A percentile compares a stretch with the other conserved stretches of the same genome.
These are phyloP conservation scores for Heliconius charithonia DNA, from an alignment of 2,888 invertebrate species.

Conservation along the genomic window DNA sequence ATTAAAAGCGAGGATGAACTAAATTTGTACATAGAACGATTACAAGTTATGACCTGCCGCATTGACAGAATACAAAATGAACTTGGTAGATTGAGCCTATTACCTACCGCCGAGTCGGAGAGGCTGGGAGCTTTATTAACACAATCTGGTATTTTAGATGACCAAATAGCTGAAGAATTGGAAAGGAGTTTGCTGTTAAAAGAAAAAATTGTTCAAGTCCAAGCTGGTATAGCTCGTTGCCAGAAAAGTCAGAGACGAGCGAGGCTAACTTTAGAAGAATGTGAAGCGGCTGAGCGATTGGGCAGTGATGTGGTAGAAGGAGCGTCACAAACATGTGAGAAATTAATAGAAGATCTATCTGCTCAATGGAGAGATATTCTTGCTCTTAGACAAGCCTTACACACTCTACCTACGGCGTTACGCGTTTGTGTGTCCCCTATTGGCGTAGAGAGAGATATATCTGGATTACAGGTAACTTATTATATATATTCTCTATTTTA, in stretches of 20 bases:
- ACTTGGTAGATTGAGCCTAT: slow-evolving; percentile 88
- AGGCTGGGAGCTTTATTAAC: slow-evolving; percentile 88
- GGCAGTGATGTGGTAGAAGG: slow-evolving; percentile 91
- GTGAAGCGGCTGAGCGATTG: slow-evolving; percentile 88
- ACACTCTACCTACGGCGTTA: slow-evolving; percentile 89
- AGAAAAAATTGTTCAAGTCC: slow-evolving; percentile 88
- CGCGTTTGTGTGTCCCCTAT: slow-evolving; percentile 91
- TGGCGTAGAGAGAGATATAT: slow-evolving; percentile 90
- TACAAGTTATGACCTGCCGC: slow-evolving; percentile 89
- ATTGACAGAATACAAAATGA: slow-evolving; percentile 92
- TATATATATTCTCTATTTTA: neutral
- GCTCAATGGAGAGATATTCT: slow-evolving; percentile 91
- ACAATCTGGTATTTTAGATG: slow-evolving; percentile 88
- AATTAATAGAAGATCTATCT: slow-evolving; percentile 87
- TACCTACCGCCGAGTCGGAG: slow-evolving; percentile 90
- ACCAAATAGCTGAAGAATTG: slow-evolving; percentile 89
- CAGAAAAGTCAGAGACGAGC: slow-evolving; percentile 87
- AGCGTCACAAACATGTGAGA: slow-evolving; percentile 89
- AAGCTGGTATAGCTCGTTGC: slow-evolving; percentile 87
- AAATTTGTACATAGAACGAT: slow-evolving; percentile 90
- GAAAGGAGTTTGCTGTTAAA: slow-evolving; percentile 89
- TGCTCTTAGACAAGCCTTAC: slow-evolving; percentile 88
- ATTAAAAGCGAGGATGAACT: slow-evolving; percentile 93
- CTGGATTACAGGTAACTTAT: slow-evolving; percentile 75
- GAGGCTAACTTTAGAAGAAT: slow-evolving; percentile 87